Conservation (phyloP, 2,888 invertebrate species). For the Osmoderma eremita region DNA sequence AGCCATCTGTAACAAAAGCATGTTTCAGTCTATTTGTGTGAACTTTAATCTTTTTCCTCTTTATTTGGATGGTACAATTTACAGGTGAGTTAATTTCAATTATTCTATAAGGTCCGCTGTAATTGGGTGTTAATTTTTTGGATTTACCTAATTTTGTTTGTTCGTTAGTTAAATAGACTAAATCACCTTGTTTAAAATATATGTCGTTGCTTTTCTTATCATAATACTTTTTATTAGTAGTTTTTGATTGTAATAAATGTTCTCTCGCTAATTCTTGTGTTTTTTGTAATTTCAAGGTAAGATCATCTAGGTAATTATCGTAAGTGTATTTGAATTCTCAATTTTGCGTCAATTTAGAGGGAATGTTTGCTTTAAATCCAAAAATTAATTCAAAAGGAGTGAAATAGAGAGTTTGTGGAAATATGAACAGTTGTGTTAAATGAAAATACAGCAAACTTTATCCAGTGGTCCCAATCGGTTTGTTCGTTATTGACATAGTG, state of each 20-base stretch:
- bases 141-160: not conserved
- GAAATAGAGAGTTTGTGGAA: constrained; percentile 49
- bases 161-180: constrained; percentile 27
- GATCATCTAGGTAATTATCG: constrained; percentile 47
- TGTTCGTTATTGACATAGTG: constrained; percentile 51
- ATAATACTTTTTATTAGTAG: constrained; percentile 44
- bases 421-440: constrained; percentile 50
- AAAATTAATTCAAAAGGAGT: constrained; percentile 51
- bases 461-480: constrained; percentile 55
- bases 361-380: constrained; percentile 45
- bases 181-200: constrained; percentile 19
- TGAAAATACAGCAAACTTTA: constrained; percentile 52
- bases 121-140: constrained; percentile 21
- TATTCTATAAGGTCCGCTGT: constrained; percentile 33
- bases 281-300: constrained; percentile 47
- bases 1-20: constrained; percentile 27
- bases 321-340: constrained; percentile 51
- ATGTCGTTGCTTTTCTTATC: constrained; percentile 23
- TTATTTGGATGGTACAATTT: constrained; percentile 34
- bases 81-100: constrained; percentile 18
- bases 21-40: constrained; percentile 40
- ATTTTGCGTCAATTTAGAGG: constrained; percentile 44
- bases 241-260: constrained; percentile 47
- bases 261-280: constrained; percentile 48
- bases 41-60: constrained; percentile 18